These are phyloP conservation scores for Phaetusa simplex DNA, from an alignment of 2,113 vertebrate genomes.

Conservation along the genomic window DNA sequence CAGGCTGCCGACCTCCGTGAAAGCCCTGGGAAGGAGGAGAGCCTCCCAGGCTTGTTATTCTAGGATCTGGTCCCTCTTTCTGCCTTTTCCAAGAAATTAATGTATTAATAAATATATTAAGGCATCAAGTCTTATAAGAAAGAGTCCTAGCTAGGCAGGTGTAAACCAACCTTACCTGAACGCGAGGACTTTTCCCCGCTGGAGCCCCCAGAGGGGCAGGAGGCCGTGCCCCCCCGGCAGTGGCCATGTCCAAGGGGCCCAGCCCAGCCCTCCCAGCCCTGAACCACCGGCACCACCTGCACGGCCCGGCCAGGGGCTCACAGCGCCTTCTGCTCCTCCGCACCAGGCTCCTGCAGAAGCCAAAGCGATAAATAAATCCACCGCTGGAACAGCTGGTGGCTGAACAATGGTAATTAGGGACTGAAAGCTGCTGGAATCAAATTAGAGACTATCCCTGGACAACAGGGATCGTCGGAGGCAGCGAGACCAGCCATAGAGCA, in stretches of 20 bases:
- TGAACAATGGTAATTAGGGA: neutral
- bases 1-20: neutral
- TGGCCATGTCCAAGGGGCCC: neutral
- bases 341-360: neutral
- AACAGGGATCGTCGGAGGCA: neutral
- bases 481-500: neutral
- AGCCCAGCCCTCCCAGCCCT: neutral
- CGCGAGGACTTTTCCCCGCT: fast-evolving
- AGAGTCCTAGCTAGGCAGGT: neutral
- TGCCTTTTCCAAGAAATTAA: neutral
- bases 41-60: neutral
- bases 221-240: neutral
- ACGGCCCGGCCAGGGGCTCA: neutral
- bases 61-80: neutral
- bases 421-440: constrained; percentile 1
- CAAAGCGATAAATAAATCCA: neutral
- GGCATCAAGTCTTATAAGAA: neutral
- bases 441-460: neutral
- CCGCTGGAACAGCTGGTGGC: neutral
- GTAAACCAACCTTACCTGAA: neutral
- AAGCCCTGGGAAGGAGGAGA: neutral
- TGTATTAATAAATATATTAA: neutral
- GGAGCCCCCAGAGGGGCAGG: too few relatives aligned
- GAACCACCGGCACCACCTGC: neutral
- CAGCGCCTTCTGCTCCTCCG: neutral